Base-by-base conservation (phyloP, 2,888 invertebrate genomes). In the Eupithecia tripunctaria region DNA sequence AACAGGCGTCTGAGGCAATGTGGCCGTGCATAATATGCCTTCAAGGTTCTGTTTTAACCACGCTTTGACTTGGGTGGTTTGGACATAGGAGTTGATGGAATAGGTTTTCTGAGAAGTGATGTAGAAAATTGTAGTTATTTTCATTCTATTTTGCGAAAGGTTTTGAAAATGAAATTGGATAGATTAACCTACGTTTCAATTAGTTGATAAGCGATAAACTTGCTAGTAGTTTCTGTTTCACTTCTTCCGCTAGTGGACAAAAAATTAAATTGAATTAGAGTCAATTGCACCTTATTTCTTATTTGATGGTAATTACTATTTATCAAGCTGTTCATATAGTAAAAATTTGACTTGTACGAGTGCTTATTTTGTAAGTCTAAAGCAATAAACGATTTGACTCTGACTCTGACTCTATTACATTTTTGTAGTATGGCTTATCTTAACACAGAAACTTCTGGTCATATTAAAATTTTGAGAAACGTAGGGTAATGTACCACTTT, bases 21-120 rank as follows among this genome's bases (percentile, higher is more conserved):
- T 66, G 66, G 72, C 76, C 76, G 79, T 86, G 77, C 82, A 86
- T 82, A 84, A 86, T 82, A 84, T 85, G 82, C 80, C 70, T 68
- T 43, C 38, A 36, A 60, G n/a, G 4, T 71, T 51, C 15, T n/a
- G 32, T 64, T 12, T 36, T 60, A 29, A 60, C n/a, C n/a, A n/a
- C n/a, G n/a, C n/a, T n/a, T n/a, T n/a, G n/a, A n/a, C 36, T 47
- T 67, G 59, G 47, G 64, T 73, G 68, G 43, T 43, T 65, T 25
- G 56, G 10, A 51, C 21, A 51, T n/a, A 18, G 8, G 3, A 10
- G 10, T 21, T 56, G n/a, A 56, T 59, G 29, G 15, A 60, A 29
- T 29, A 8, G 15, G 29, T 25, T 41, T 64, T 64, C 64, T 38
- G 36, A 38, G 64, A 64, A 64, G 12, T 64, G 25, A 14, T n/a